phyloP scores from a whole-genome alignment of 2,797 vertebrate species.

The Galaxias olidus region DNA sequence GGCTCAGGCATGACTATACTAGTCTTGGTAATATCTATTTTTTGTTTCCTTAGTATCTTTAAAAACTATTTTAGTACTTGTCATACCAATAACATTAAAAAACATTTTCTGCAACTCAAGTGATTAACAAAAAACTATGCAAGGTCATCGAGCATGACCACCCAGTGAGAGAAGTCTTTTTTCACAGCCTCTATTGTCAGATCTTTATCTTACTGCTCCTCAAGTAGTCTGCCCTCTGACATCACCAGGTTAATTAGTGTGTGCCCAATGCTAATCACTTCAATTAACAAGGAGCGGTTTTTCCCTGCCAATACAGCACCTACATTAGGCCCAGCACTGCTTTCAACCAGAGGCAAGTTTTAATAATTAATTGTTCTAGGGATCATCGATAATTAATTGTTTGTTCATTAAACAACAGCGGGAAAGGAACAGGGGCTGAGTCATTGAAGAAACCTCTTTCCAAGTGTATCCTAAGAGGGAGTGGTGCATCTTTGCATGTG shows the following conservation, averaged over 20 bases:
- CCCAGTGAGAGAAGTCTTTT: background rate
- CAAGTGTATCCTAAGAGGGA: slow-evolving; percentile 34
- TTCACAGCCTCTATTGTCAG: background rate
- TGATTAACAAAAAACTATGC: too few relatives aligned
- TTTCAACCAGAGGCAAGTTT: slow-evolving; percentile 63
- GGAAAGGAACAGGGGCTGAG: slow-evolving; percentile 49
- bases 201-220: too few relatives aligned
- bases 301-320: slow-evolving; percentile 50
- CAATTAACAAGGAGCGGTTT: slow-evolving; percentile 59
- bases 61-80: too few relatives aligned
- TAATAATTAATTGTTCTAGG: slow-evolving; percentile 65
- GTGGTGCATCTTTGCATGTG: slow-evolving; percentile 38
- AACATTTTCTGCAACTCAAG: too few relatives aligned
- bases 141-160: too few relatives aligned
- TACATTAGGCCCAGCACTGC: slow-evolving; percentile 54
- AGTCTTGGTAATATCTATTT: too few relatives aligned
- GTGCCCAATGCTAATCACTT: slow-evolving; percentile 51
- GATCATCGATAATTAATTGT: slow-evolving; percentile 71
- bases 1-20: too few relatives aligned
- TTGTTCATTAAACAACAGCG: slow-evolving; percentile 69
- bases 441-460: slow-evolving; percentile 28
- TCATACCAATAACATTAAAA: too few relatives aligned
- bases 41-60: too few relatives aligned
- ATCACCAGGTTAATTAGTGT: slow-evolving; percentile 13
- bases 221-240: slow-evolving; percentile 3